Base-by-base conservation (phyloP, 2,888 invertebrate species). In the Lagria hirta region DNA sequence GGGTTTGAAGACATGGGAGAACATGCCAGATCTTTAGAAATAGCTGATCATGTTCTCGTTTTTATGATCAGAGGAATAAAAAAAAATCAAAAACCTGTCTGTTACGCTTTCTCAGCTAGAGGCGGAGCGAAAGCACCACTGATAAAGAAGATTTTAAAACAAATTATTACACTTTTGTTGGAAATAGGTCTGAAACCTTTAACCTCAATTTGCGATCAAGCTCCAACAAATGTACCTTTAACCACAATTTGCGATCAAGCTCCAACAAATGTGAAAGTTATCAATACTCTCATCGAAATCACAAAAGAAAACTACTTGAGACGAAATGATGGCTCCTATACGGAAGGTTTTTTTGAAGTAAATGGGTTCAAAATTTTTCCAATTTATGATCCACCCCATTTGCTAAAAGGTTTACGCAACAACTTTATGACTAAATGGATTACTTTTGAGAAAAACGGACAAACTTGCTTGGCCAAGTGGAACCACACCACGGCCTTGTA, bases 231-330 rank as follows among this genome's bases (percentile, higher is more conserved):
- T 18, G 18, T 18, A n/a, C n/a, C n/a, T n/a, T n/a, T n/a, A 4
- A 16, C 32, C 4, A 32, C 17, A 6, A 16, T 32, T 32, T 32
- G 32, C 18, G 32, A 32, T 12, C 32, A 32, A 8, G 17, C 32
- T 4, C 12, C 32, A 8, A 18, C 32, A 4, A 32, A 32, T 18
- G 18, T 18, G 7, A 17, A 6, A 20, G 16, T 32, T 7, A n/a
- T 32, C 6, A 32, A 32, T 28, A 11, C 3, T 28, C 11, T 28
- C 4, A 28, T 28, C 5, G 5, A 11, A 11, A n/a, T 12, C 4
- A 28, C 28, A 4, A 28, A 28, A 10, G 15, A n/a, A 5, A n/a
- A 4, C 11, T 28, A 16, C 12, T 4, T 32, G 5, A 22, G 18
- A 18, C 5, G 10, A 21, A 10, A 10, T n/a, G 12, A 22, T 3